Evolutionary conservation across 2,888 invertebrate genomes (phyloP).

Genomic region (Drosophila planitibia): DNA sequence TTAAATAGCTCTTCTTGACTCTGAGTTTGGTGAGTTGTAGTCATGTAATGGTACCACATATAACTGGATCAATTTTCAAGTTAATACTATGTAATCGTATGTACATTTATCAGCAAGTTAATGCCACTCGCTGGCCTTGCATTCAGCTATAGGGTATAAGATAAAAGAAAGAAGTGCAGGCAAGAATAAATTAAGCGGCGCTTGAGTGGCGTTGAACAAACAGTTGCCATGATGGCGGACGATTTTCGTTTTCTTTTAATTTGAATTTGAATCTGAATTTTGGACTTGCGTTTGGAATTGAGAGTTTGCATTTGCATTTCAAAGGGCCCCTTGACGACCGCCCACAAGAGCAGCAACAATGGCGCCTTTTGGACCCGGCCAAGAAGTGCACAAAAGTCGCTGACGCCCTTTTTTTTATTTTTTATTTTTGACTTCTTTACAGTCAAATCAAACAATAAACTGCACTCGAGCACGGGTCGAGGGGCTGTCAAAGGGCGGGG

Average conservation of each 20-base stretch:
- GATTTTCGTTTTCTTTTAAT: constrained; percentile 43
- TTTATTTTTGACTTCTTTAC: constrained; percentile 1
- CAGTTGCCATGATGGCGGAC: constrained; percentile 63
- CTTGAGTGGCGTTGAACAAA: constrained; percentile 50
- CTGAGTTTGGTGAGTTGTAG: neutral
- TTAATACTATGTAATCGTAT: neutral
- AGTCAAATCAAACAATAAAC: constrained; percentile 77
- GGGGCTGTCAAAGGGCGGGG: neutral
- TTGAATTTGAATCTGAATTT: constrained; percentile 43
- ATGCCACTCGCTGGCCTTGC: neutral
- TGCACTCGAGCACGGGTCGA: constrained; percentile 73
- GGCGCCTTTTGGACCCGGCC: constrained; percentile 34
- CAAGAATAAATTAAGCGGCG: constrained; percentile 9
- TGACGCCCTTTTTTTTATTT: constrained; percentile 38
- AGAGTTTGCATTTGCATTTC: constrained; percentile 61
- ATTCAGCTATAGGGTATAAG: neutral
- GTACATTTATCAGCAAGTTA: neutral
- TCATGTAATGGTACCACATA: neutral
- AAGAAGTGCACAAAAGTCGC: constrained; percentile 53
- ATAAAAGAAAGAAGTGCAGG: neutral
- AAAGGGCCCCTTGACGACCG: constrained; percentile 60
- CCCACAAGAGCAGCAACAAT: constrained; percentile 60
- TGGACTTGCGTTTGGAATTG: constrained; percentile 54
- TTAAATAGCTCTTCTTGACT: neutral
- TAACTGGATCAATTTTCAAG: neutral